A percentile compares a stretch with the other conserved stretches of the same genome.
phyloP scores from a whole-genome alignment of 2,113 vertebrate species.

The Heterochromis multidens region DNA sequence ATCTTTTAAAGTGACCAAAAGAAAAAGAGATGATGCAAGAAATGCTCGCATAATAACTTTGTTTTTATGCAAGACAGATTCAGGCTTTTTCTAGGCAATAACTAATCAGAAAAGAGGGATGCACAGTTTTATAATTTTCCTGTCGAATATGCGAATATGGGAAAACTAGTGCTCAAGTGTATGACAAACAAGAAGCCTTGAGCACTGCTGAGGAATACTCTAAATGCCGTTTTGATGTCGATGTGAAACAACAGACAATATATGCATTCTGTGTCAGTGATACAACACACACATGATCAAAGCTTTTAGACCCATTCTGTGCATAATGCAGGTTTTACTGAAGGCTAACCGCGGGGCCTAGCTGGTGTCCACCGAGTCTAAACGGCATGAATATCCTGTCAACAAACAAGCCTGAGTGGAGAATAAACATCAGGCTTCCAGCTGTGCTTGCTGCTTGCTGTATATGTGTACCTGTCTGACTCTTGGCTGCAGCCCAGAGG shows the following conservation, averaged over 20 bases:
- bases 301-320: not conserved
- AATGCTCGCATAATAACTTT: constrained; percentile 16
- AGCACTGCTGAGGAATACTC: not conserved
- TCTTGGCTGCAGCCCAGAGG: not conserved
- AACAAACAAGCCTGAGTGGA: not conserved
- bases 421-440: not conserved
- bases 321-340: not conserved
- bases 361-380: not conserved
- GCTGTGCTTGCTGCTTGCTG: not conserved
- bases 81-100: not conserved
- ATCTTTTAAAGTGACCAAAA: not conserved
- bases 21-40: constrained; percentile 14
- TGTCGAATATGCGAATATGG: not conserved
- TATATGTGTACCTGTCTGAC: not conserved
- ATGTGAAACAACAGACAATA: not conserved
- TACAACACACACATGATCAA: not conserved
- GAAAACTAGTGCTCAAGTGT: not conserved
- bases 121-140: not conserved
- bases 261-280: not conserved
- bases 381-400: not conserved
- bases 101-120: not conserved
- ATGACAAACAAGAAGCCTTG: not conserved
- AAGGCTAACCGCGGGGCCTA: not conserved
- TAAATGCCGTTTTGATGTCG: not conserved
- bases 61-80: constrained; percentile 5